Conservation (phyloP, 2,797 vertebrate genomes). For the Pygocentrus nattereri region DNA sequence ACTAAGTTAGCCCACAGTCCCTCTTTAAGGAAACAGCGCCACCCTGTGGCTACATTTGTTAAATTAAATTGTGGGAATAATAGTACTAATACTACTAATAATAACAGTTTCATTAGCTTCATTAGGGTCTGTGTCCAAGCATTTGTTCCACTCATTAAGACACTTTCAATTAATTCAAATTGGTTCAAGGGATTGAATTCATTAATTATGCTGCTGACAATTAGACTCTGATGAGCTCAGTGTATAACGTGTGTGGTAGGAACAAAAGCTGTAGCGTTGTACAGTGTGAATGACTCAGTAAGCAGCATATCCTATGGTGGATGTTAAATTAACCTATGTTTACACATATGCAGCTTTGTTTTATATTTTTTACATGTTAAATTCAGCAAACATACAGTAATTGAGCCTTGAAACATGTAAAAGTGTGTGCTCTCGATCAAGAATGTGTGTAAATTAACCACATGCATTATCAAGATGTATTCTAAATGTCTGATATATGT, state of each 20-base stretch:
- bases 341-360: neutral
- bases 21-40: conserved; percentile 39
- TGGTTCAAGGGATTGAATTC: neutral
- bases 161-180: neutral
- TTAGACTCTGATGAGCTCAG: neutral
- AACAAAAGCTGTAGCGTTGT: neutral
- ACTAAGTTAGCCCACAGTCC: neutral
- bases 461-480: too few species aligned
- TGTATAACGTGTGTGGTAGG: neutral
- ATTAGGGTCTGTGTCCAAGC: neutral
- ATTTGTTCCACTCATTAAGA: neutral
- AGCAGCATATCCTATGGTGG: neutral
- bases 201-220: neutral
- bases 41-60: conserved; percentile 37
- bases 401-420: too few species aligned
- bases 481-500: too few species aligned
- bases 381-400: too few species aligned
- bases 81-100: neutral
- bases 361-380: too few species aligned
- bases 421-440: too few species aligned
- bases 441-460: too few species aligned
- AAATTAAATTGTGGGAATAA: neutral
- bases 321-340: too few species aligned
- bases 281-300: neutral
- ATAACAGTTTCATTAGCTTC: neutral